Evolutionary conservation across 2,888 invertebrate species (phyloP).

Genomic region (Amiota minor): DNA sequence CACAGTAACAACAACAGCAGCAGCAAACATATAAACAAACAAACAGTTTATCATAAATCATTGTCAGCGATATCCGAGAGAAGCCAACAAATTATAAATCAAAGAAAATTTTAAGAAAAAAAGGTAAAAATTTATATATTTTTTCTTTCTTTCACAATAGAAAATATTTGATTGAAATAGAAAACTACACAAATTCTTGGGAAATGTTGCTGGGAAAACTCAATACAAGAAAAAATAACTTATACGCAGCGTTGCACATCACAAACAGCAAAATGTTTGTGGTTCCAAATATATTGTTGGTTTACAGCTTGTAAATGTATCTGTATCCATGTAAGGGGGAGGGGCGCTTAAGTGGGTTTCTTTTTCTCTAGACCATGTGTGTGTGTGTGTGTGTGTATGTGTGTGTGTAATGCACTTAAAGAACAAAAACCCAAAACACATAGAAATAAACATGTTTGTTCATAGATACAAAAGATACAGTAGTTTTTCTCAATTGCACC

Average conservation of each 20-base stretch:
- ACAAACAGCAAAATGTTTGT: slow-evolving; percentile 43
- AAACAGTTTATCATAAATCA: no score
- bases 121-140: slow-evolving; percentile 12
- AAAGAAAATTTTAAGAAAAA: background rate
- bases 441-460: background rate
- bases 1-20: slow-evolving; percentile 35
- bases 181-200: background rate
- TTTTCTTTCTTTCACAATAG: background rate
- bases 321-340: background rate
- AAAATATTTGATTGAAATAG: background rate
- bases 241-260: slow-evolving; percentile 61
- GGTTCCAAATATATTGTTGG: background rate
- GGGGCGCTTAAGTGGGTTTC: background rate
- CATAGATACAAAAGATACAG: slow-evolving; percentile 1
- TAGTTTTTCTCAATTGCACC: slow-evolving; percentile 10
- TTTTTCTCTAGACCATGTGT: background rate
- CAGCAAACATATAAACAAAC: background rate
- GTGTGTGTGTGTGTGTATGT: background rate
- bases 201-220: no score
- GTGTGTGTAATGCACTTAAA: slow-evolving; percentile 26
- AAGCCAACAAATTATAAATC: background rate
- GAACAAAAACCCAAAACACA: background rate
- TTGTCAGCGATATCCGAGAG: background rate
- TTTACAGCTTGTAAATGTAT: background rate
- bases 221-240: slow-evolving; percentile 45